Evolutionary conservation across 1,140 invertebrate species (phyloP).

Genomic region (Schmidtea mediterranea): DNA sequence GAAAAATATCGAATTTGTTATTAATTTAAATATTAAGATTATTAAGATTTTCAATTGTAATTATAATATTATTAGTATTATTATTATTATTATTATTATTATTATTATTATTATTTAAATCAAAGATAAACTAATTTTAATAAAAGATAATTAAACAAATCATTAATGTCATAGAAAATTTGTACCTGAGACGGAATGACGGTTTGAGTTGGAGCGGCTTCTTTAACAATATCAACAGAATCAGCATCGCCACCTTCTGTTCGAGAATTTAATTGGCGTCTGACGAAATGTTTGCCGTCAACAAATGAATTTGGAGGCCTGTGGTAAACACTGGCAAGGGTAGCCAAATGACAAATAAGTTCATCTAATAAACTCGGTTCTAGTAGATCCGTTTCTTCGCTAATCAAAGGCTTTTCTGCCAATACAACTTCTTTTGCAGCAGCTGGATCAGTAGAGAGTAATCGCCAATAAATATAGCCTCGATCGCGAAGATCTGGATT

Average conservation of each 20-base stretch:
- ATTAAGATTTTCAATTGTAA: too few species aligned
- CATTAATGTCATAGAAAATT: too few species aligned
- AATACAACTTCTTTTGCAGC: slow-evolving; percentile 88
- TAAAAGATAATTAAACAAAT: too few species aligned
- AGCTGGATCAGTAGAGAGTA: slow-evolving; percentile 88
- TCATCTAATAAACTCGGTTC: slow-evolving; percentile 92
- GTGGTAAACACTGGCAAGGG: slow-evolving; percentile 90
- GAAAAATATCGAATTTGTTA: too few species aligned
- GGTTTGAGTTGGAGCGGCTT: slow-evolving; percentile 15
- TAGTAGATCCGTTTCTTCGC: slow-evolving; percentile 88
- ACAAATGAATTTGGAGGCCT: slow-evolving; percentile 96
- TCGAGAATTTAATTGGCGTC: background rate
- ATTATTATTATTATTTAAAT: too few species aligned
- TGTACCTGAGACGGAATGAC: slow-evolving; percentile 40
- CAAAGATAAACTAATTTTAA: too few species aligned
- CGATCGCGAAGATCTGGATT: slow-evolving; percentile 92
- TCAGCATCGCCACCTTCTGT: too few species aligned
- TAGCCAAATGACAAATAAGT: slow-evolving; percentile 93
- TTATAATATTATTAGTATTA: too few species aligned
- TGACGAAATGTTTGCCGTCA: slow-evolving; percentile 37
- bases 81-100: too few species aligned
- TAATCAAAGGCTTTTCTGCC: slow-evolving; percentile 92
- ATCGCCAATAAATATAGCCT: slow-evolving; percentile 96
- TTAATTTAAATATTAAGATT: too few species aligned
- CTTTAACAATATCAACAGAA: too few species aligned